Evolutionary conservation across 2,113 vertebrate genomes (phyloP).

Genomic region (Balaenoptera acutorostrata): DNA sequence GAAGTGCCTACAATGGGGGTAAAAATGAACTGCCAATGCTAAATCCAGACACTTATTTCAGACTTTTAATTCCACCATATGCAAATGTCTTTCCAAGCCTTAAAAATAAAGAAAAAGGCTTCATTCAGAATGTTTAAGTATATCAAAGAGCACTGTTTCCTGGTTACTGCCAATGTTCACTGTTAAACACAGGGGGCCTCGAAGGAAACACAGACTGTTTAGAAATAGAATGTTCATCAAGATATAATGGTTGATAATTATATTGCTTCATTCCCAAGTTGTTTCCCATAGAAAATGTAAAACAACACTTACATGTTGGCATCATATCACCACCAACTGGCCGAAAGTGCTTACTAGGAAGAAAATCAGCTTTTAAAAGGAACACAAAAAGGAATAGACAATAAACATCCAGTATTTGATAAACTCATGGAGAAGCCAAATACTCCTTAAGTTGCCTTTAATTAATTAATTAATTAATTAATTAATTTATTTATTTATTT

Average conservation of each 20-base stretch:
- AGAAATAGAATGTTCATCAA: conserved; percentile 42
- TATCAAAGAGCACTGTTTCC: conserved; percentile 77
- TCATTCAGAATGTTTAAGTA: conserved; percentile 73
- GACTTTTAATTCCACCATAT: conserved; percentile 73
- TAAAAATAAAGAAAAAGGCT: conserved; percentile 13
- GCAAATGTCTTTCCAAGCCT: conserved; percentile 49
- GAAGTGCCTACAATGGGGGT: conserved; percentile 34
- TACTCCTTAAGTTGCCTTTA: background rate
- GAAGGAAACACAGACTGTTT: conserved; percentile 18
- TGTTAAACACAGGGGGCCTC: conserved; percentile 5
- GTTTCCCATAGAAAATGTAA: conserved; percentile 36
- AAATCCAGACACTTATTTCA: conserved; percentile 72
- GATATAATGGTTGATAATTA: conserved; percentile 45
- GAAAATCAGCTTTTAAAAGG: conserved; percentile 21
- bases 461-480: background rate
- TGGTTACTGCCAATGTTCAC: conserved; percentile 38
- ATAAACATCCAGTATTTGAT: conserved; percentile 12
- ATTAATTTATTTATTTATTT: background rate
- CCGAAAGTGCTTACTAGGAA: background rate
- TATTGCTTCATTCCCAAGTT: background rate
- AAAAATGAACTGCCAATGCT: conserved; percentile 59
- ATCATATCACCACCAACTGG: conserved; percentile 20
- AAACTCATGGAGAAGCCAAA: conserved; percentile 2
- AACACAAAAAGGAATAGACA: conserved; percentile 35
- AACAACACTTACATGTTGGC: background rate